Conservation (phyloP, 2,113 vertebrate species). For the Anseranas semipalmata region DNA sequence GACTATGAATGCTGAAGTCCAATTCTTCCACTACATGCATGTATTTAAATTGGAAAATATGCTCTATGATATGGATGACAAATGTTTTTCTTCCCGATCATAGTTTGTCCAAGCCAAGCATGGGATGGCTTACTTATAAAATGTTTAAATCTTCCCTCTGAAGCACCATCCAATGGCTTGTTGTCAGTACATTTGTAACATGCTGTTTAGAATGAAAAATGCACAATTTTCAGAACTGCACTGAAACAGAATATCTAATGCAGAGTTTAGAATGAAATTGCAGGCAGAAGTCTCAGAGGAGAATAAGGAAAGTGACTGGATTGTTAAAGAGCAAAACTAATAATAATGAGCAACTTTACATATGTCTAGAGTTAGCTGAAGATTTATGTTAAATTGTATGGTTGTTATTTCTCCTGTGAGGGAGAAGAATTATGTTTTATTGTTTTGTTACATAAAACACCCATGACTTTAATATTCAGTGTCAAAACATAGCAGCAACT, state of each 20-base stretch:
- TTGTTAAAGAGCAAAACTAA: not conserved
- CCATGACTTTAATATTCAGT: not conserved
- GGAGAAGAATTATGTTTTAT: not conserved
- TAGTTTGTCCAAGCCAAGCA: not conserved
- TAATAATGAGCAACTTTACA: not conserved
- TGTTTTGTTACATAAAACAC: slow-evolving; percentile 22
- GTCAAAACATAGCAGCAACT: not conserved
- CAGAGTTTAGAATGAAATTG: not conserved
- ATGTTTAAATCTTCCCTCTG: not conserved
- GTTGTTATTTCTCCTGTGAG: not conserved
- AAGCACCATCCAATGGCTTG: not conserved
- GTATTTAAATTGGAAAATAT: not conserved
- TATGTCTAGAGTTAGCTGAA: not conserved
- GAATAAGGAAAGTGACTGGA: not conserved
- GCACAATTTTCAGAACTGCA: not conserved
- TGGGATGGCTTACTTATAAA: not conserved
- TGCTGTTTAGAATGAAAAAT: not conserved
- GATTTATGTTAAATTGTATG: not conserved
- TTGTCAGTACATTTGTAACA: not conserved
- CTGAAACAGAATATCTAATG: not conserved
- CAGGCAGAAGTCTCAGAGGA: not conserved
- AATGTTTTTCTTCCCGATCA: not conserved
- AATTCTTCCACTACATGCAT: not conserved
- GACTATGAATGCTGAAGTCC: not conserved
- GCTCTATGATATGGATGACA: not conserved